Evolutionary conservation across 2,888 invertebrate species (phyloP).

Genomic region (Microctonus aethiopoides): DNA sequence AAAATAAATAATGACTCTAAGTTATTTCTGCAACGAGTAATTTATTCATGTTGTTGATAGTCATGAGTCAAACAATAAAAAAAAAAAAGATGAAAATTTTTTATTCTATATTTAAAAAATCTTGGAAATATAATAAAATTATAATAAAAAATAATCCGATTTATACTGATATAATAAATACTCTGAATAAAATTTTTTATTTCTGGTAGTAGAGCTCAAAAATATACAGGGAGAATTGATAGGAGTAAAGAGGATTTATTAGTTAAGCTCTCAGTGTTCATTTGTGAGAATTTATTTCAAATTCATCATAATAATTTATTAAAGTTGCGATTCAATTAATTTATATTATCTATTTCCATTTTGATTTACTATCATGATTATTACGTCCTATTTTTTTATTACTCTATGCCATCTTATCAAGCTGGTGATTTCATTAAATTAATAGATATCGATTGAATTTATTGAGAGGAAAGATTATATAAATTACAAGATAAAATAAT

Average conservation of each 20-base stretch:
- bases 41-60: conserved; percentile 40
- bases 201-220: background rate
- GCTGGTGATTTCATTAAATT: background rate
- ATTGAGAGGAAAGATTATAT: background rate
- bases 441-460: background rate
- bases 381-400: background rate
- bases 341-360: background rate
- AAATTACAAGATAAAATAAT: background rate
- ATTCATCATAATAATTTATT: background rate
- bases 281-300: background rate
- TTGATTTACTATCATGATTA: background rate
- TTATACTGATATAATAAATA: background rate
- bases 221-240: background rate
- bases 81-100: background rate
- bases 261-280: background rate
- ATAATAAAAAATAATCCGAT: conserved; percentile 4
- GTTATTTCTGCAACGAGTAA: conserved; percentile 50
- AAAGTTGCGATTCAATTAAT: background rate
- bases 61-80: conserved; percentile 48
- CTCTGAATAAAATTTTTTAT: background rate
- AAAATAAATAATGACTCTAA: conserved; percentile 43
- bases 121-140: conserved; percentile 12
- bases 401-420: background rate
- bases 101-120: conserved; percentile 9
- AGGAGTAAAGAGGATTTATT: background rate